These are phyloP conservation scores for Oceanodroma tethys DNA, from an alignment of 2,113 vertebrate species.

Conservation along the genomic window DNA sequence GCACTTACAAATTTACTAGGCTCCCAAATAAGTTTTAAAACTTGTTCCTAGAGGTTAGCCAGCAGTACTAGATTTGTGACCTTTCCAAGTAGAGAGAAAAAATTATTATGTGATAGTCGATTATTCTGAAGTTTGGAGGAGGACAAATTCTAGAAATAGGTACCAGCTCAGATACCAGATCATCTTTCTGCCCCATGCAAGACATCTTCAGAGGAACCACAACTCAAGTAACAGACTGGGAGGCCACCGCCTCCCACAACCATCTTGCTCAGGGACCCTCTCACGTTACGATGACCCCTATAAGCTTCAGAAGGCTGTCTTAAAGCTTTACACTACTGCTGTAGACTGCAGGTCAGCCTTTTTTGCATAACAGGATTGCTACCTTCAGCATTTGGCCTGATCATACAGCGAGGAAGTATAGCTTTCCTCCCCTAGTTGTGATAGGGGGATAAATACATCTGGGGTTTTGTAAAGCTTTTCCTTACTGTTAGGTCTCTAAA, in stretches of 20 bases:
- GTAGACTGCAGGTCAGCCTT: not conserved
- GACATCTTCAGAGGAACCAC: not conserved
- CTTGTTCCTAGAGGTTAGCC: not conserved
- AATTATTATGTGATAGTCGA: not conserved
- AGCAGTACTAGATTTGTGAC: not conserved
- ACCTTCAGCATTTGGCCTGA: not conserved
- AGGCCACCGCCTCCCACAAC: not conserved
- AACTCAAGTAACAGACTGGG: not conserved
- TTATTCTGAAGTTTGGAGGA: not conserved
- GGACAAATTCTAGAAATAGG: not conserved
- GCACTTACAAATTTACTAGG: not conserved
- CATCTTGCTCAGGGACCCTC: rapidly evolving
- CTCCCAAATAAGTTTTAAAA: not conserved
- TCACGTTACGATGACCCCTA: not conserved
- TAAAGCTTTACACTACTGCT: not conserved
- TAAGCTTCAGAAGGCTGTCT: not conserved
- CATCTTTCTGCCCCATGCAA: not conserved
- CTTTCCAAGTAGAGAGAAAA: not conserved
- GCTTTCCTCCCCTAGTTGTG: not conserved
- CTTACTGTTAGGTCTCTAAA: not conserved
- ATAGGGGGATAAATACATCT: not conserved
- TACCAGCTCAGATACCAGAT: not conserved
- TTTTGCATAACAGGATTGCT: not conserved
- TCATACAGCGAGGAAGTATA: not conserved
- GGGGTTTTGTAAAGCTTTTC: not conserved